phyloP scores from a whole-genome alignment of 2,113 vertebrate species.

The Ursus arctos region DNA sequence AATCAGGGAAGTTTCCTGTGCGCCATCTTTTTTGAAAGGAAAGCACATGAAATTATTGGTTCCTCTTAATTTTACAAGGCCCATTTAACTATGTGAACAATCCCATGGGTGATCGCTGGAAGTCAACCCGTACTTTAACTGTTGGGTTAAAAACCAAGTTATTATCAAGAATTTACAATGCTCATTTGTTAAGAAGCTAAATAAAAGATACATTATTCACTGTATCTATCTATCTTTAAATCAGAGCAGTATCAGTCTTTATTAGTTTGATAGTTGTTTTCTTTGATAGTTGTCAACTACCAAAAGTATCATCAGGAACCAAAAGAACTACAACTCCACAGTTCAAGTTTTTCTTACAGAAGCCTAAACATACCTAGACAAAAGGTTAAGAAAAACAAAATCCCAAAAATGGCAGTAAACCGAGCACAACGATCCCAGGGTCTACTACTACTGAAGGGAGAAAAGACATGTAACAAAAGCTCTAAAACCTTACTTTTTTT shows the following conservation, averaged over 20 bases:
- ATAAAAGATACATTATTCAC: neutral
- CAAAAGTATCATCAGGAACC: neutral
- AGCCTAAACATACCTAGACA: neutral
- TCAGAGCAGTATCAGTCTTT: neutral
- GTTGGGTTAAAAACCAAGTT: neutral
- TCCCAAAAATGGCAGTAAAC: neutral
- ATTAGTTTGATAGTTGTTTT: neutral
- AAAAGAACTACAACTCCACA: neutral
- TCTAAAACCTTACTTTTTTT: constrained; percentile 91
- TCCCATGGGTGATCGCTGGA: neutral
- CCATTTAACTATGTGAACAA: constrained; percentile 14
- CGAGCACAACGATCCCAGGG: neutral
- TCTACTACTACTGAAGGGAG: neutral
- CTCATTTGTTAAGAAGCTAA: neutral
- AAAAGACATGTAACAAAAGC: neutral
- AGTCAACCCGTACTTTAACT: neutral
- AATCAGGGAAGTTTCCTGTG: neutral
- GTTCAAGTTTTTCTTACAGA: neutral
- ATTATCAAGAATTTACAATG: neutral
- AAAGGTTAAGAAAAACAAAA: neutral
- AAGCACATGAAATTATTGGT: neutral
- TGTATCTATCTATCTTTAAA: neutral
- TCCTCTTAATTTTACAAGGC: neutral
- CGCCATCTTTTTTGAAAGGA: neutral
- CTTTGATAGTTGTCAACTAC: neutral